Evolutionary conservation across 2,888 invertebrate species (phyloP), one percentile per base, ranked within the genome.

Genomic region (Agrochola litura): DNA sequence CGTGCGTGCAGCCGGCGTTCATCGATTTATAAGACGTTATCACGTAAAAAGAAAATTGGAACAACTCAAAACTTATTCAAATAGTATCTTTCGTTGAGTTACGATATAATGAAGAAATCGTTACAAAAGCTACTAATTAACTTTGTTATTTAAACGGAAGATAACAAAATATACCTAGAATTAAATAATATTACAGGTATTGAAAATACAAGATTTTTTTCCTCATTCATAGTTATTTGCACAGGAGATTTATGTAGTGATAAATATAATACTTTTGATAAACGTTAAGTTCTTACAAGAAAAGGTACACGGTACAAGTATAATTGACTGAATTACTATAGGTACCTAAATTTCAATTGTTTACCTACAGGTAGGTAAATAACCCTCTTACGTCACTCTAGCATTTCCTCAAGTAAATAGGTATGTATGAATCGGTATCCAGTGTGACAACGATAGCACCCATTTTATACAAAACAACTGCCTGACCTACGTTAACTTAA

Each of bases 171-270:
- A 58, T 80, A 67, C 52, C 43, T 46, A 76, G 52, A 68, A 68
- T 64, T 58, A 52, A 79, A 69, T 30, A 46, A 66, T 37, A 46
- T 0, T 12, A 19, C 6, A 67, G 37, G 49, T 52, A 64, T 67
- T 60, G 25, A 41, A 73, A 63, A 71, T 71, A 12, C 19, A 43
- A 69, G 3, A 6, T 71, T 54, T 63, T 2, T 83, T 80, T 76
- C 69, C 73, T 81, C 37, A 37, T 61, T 37, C 8, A 30, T 60
- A 22, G 54, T 14, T 12, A 30, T 61, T 78, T 75, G 56, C 60
- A 70, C 60, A 19, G 19, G 64, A 65, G 61, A 77, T 70, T 73
- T 66, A 71, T 60, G 64, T 46, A 37, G 52, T 71, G 30, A 30
- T 30, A 54, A 56, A 22, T 52, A 52, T 8, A 74, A 58, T 68